phyloP scores from a whole-genome alignment of 2,113 vertebrate species.

The Rhynchopsitta pachyrhyncha region DNA sequence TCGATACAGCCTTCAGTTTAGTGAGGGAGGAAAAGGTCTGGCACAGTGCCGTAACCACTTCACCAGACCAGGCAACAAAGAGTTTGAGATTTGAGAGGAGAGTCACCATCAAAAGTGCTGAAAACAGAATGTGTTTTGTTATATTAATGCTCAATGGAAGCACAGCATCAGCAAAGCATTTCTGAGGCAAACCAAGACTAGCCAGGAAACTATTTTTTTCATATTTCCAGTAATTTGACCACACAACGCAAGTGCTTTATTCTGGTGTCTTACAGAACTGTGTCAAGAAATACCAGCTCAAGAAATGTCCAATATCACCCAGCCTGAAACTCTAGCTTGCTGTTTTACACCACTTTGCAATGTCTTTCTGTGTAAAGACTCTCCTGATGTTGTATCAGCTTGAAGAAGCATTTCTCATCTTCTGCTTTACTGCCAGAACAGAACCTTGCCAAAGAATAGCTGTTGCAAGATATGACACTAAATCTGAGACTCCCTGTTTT shows the following conservation, averaged over 20 bases:
- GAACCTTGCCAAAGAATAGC: slow-evolving; percentile 22
- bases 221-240: slow-evolving; percentile 38
- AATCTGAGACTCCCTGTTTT: background rate
- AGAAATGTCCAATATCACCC: background rate
- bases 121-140: slow-evolving; percentile 34
- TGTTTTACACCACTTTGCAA: background rate
- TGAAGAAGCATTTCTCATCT: background rate
- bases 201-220: slow-evolving; percentile 52
- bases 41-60: slow-evolving; percentile 14
- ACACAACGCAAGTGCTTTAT: background rate
- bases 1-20: background rate
- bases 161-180: slow-evolving; percentile 58
- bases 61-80: slow-evolving; percentile 28
- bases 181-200: slow-evolving; percentile 63
- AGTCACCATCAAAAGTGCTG: slow-evolving; percentile 45
- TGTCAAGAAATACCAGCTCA: background rate
- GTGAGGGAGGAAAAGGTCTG: background rate
- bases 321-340: background rate
- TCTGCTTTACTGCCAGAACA: slow-evolving; percentile 3
- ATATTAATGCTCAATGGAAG: slow-evolving; percentile 48
- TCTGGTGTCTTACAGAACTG: background rate
- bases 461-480: background rate
- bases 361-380: background rate
- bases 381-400: background rate
- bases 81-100: slow-evolving; percentile 39